Conservation (phyloP, 2,797 vertebrate species). For the Enteromius viviparus region DNA sequence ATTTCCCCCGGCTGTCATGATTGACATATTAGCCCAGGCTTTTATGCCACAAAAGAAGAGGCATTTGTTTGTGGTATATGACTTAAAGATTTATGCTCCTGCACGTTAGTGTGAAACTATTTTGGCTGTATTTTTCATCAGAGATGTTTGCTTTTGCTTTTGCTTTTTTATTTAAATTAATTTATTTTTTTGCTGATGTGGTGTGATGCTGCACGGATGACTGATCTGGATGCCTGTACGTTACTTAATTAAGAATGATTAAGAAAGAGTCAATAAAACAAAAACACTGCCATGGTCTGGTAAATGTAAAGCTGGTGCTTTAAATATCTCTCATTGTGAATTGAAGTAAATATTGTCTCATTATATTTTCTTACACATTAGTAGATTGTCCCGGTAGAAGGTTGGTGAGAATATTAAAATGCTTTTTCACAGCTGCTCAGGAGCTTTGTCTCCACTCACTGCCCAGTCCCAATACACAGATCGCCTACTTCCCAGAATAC, state of each 20-base stretch:
- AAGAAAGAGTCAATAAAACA: neutral
- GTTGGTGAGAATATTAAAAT: constrained; percentile 33
- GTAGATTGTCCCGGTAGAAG: constrained; percentile 2
- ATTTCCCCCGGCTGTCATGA: constrained; percentile 9
- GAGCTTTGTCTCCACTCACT: constrained; percentile 36
- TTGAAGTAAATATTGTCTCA: neutral
- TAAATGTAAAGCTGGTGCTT: neutral
- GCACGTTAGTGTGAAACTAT: constrained; percentile 29
- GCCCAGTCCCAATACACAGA: constrained; percentile 44
- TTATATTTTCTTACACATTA: neutral
- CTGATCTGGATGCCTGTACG: neutral
- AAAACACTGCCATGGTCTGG: neutral
- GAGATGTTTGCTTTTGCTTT: neutral
- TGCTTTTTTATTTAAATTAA: neutral
- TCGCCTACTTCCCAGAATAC: constrained; percentile 56
- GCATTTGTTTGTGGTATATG: constrained; percentile 22
- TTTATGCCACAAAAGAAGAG: constrained; percentile 32
- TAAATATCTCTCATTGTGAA: neutral
- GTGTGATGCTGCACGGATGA: constrained; percentile 1
- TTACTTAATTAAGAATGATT: constrained; percentile 8
- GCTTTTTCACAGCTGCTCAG: constrained; percentile 44
- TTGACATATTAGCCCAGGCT: constrained; percentile 38
- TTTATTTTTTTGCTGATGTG: neutral
- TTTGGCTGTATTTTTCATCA: constrained; percentile 11
- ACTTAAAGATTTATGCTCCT: constrained; percentile 30